Evolutionary conservation across 2,888 invertebrate species (phyloP), one percentile per base, ranked within the genome.

Genomic region (Punctoribates punctum): DNA sequence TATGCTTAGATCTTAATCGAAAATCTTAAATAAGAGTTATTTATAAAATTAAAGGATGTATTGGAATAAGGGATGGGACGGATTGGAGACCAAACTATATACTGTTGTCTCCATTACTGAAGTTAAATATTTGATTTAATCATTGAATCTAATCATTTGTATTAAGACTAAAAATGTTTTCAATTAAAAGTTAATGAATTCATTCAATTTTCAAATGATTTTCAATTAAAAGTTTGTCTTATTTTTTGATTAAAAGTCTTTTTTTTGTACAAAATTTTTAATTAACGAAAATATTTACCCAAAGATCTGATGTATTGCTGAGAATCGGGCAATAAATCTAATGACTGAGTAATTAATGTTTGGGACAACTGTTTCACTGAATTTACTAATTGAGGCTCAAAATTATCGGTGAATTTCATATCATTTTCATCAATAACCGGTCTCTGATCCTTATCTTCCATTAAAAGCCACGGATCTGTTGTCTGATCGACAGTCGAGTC

Each of bases 241-340:
- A 51, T 5, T 20, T n/a, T 51, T 51, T 42, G 42, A 42, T 42
- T 42, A 13, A 13, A 13, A 5, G 1, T 9, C 42, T 13, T 42
- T 42, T 42, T 42, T 42, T 8, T n/a, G n/a, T n/a, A n/a, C 11
- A 13, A 57, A 25, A 57, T 17, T 23, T n/a, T n/a, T 60, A 25
- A 67, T 42, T 17, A 75, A 29, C 4, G 42, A 42, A 42, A 42
- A 27, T 20, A 38, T 51, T 60, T 78, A 78, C 78, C 78, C 38
- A 79, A 60, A 73, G 77, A 78, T 25, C 74, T 46, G 48, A 79
- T 62, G 20, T 78, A 78, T 54, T 72, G 27, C 51, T 77, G 73
- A n/a, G 79, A 78, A 76, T 78, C 79, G 17, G 78, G 79, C 17
- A 79, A 72, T 42, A 34, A 27, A 23, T 57, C 1, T 65, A 27